Conservation (phyloP, 2,888 invertebrate species). For the Drosophila basisetae region DNA sequence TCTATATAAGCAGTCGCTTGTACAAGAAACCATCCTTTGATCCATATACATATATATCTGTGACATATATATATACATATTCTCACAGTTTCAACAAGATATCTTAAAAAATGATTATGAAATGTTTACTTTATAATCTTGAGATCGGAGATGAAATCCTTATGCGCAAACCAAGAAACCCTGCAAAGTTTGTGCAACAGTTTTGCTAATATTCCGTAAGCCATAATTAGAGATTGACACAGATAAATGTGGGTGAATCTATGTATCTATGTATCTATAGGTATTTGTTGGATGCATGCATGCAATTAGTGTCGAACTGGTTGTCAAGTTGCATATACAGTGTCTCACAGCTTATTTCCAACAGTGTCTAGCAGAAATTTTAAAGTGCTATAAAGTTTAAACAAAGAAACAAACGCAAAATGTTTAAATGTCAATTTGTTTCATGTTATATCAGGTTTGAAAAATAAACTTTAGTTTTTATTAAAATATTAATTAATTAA, state of each 20-base stretch:
- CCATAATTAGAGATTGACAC: neutral
- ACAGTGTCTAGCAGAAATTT: too few species aligned
- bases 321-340: conserved; percentile 29
- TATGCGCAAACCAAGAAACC: too few species aligned
- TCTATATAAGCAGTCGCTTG: too few species aligned
- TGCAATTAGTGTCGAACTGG: conserved; percentile 55
- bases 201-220: neutral
- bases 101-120: too few species aligned
- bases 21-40: neutral
- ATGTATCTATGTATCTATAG: neutral
- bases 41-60: neutral
- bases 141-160: neutral
- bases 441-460: too few species aligned
- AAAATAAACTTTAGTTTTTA: too few species aligned
- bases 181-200: too few species aligned
- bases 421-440: too few species aligned
- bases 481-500: too few species aligned
- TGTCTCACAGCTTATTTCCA: too few species aligned
- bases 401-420: too few species aligned
- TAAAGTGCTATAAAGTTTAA: too few species aligned
- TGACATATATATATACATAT: neutral
- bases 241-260: neutral
- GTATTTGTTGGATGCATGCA: neutral
- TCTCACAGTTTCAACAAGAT: neutral
- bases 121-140: neutral